phyloP scores from a whole-genome alignment of 2,888 invertebrate genomes.

The Colletes collaris region DNA sequence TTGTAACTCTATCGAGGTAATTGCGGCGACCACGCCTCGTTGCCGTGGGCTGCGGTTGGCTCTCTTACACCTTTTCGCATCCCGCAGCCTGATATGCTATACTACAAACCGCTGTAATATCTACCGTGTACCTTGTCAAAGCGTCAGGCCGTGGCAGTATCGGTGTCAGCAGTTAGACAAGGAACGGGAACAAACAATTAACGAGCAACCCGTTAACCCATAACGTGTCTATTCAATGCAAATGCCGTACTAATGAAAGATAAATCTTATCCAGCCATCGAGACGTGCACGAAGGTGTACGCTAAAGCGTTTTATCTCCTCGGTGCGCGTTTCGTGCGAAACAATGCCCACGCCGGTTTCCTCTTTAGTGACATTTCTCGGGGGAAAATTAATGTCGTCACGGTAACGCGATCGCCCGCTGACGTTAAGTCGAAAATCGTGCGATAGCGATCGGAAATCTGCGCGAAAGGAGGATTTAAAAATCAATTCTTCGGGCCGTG shows the following conservation, averaged over 20 bases:
- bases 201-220: conserved; percentile 72
- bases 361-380: background rate
- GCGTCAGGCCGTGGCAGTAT: conserved; percentile 63
- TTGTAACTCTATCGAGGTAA: conserved; percentile 81
- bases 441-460: background rate
- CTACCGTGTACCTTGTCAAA: conserved; percentile 71
- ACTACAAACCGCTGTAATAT: conserved; percentile 64
- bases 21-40: conserved; percentile 79
- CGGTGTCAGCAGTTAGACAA: conserved; percentile 55
- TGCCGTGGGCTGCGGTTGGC: conserved; percentile 71
- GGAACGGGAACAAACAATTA: conserved; percentile 78
- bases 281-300: conserved; percentile 49
- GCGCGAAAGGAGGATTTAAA: conserved; percentile 33
- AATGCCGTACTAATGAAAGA: conserved; percentile 77
- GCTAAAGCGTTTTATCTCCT: conserved; percentile 35
- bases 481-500: conserved; percentile 37
- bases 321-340: conserved; percentile 28
- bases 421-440: background rate
- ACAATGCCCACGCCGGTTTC: conserved; percentile 13
- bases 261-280: conserved; percentile 72
- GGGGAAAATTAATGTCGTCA: background rate
- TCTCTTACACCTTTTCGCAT: conserved; percentile 75
- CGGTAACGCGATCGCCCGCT: background rate
- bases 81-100: conserved; percentile 57
- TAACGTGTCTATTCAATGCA: conserved; percentile 76